Base-by-base conservation (phyloP, 2,113 vertebrate genomes). In the Gymnogyps californianus region DNA sequence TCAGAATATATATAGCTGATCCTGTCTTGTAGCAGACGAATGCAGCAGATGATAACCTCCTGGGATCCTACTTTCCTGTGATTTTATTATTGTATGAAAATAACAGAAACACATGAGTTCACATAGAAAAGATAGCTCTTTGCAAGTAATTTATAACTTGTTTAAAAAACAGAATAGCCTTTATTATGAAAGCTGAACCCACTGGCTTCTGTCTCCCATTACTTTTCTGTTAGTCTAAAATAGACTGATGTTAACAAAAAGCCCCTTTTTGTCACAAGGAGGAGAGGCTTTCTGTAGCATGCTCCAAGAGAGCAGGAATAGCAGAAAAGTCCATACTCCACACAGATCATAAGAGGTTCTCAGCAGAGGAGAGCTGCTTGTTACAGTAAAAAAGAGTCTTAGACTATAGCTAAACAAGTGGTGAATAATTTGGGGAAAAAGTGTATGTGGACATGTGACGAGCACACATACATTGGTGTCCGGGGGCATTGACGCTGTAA, bases 401-500 rank as follows among this genome's bases (percentile, higher is more conserved):
- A 62, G 64, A 90, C 25, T 16, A 78, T 13, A 79, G 38, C 10
- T 64, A 79, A 62, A 29, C 20, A 76, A 86, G 16, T 40, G 19
- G 28, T 75, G 47, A 90, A 79, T 42, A 54, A 62, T 84, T 57
- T 10, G 9, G 21, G 25, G 5, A 1, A 70, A 82, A 76, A n/a
- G 2, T 3, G 11, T 66, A 6, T 12, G 5, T 31, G 54, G 9
- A 28, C 4, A 3, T 16, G 13, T 9, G 7, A 61, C 2, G 7
- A 82, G 36, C 15, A 61, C 10, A 38, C 4, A 0, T 17, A 25
- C 2, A 0, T 4, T 78, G 16, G 13, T 59, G 40, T 51, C 44
- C 0, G 0, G 36, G 40, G 31, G 8, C 29, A 34, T 16, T 1
- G 5, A 13, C 0, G 1, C 7, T 61, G 29, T 25, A 61, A 78